Conservation (phyloP, 2,888 invertebrate genomes). For the Tiliacea citrago region DNA sequence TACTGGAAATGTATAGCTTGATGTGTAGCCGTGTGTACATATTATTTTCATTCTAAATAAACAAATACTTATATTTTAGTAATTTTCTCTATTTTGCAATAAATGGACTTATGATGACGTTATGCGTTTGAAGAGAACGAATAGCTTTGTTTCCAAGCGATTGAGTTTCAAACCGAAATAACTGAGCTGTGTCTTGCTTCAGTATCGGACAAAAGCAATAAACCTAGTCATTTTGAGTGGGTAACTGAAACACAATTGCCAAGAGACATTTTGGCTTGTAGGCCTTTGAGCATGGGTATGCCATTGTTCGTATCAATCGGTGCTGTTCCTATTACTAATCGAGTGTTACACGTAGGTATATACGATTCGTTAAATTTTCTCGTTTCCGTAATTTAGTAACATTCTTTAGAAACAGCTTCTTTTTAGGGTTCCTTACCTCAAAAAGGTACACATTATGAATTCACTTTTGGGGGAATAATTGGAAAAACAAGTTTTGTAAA, state of each 20-base stretch:
- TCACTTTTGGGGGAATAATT: no score
- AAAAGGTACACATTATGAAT: no score
- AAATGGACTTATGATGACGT: background rate
- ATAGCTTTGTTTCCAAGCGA: conserved; percentile 14
- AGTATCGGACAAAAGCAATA: conserved; percentile 12
- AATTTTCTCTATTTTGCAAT: background rate
- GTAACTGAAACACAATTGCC: conserved; percentile 13
- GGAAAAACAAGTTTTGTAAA: no score
- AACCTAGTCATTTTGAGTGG: conserved; percentile 10
- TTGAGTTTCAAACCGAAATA: conserved; percentile 11
- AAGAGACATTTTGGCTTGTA: conserved; percentile 5
- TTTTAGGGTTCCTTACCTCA: background rate
- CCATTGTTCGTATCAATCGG: background rate
- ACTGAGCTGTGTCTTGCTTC: background rate
- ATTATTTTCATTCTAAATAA: no score
- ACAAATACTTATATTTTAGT: no score
- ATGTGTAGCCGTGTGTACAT: no score
- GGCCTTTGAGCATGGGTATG: background rate
- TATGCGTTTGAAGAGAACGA: background rate
- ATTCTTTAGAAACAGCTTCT: background rate
- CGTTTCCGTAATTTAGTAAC: background rate
- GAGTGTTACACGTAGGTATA: background rate
- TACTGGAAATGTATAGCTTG: no score
- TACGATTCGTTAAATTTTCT: background rate
- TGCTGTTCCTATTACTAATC: background rate